A percentile compares a stretch with the other conserved stretches of the same genome.
Evolutionary conservation across 2,797 vertebrate species (phyloP).

Genomic region (Synaphobranchus kaupii): DNA sequence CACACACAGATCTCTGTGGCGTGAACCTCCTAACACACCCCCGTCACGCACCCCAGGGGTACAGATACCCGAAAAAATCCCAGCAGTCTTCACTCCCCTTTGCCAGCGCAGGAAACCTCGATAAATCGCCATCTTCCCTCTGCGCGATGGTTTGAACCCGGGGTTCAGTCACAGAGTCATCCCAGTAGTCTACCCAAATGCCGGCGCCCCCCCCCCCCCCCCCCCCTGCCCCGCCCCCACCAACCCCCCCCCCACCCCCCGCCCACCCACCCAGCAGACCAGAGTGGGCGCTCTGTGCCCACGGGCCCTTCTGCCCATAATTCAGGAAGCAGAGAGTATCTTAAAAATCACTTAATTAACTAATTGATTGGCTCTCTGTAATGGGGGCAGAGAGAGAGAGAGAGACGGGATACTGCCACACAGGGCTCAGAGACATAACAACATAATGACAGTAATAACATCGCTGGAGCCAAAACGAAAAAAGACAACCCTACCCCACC

Average conservation of each 20-base stretch:
- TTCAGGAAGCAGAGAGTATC: not conserved
- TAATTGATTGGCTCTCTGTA: not conserved
- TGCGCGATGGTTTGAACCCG: not conserved
- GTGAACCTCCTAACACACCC: too few relatives aligned
- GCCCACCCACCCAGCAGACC: not conserved
- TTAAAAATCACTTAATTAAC: not conserved
- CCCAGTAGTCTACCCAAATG: not conserved
- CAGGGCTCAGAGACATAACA: not conserved
- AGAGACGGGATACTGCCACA: not conserved
- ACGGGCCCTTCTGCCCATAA: not conserved
- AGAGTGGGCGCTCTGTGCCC: not conserved
- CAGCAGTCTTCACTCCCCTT: too few relatives aligned
- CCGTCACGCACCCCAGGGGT: too few relatives aligned
- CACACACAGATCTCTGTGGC: too few relatives aligned
- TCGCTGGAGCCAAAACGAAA: not conserved
- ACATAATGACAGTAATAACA: not conserved
- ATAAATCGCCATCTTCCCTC: too few relatives aligned
- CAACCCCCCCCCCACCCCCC: not conserved
- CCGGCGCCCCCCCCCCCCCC: not conserved
- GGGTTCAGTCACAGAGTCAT: not conserved
- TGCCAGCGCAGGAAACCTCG: too few relatives aligned
- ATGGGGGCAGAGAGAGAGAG: not conserved
- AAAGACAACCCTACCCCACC: not conserved
- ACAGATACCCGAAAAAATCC: too few relatives aligned
- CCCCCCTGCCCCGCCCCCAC: not conserved